Conservation (phyloP, 2,113 vertebrate genomes). For the Podarcis cretensis region DNA sequence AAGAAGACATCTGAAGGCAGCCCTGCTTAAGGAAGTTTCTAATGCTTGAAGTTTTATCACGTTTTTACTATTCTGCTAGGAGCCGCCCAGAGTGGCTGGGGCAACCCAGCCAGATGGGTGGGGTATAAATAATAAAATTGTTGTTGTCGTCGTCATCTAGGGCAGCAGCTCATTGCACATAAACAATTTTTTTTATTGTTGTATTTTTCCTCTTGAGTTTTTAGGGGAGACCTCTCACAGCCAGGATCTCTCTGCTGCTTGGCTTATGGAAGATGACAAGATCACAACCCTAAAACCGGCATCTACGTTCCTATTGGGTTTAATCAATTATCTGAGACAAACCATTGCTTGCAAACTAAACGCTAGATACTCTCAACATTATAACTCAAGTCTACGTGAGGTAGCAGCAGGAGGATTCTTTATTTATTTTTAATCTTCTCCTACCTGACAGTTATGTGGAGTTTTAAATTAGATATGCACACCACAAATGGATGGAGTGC, state of each 20-base stretch:
- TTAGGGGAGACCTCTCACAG: neutral
- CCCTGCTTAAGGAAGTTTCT: too few species aligned
- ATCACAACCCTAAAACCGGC: constrained; percentile 2
- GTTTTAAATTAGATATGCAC: constrained; percentile 45
- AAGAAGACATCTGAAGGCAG: too few species aligned
- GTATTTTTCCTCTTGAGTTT: neutral
- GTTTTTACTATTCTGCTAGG: too few species aligned
- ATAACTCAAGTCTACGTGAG: constrained; percentile 4
- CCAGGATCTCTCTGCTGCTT: neutral
- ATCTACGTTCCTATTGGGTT: constrained; percentile 29
- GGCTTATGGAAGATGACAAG: constrained; percentile 33
- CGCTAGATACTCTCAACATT: constrained; percentile 40
- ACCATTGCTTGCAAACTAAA: constrained; percentile 33
- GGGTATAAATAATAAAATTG: neutral
- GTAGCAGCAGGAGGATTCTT: constrained; percentile 18
- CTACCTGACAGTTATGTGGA: constrained; percentile 27
- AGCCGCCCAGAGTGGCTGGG: too few species aligned
- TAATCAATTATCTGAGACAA: constrained; percentile 14
- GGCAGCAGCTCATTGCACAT: neutral
- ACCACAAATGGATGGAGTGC: constrained; percentile 41
- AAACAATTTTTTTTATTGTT: neutral
- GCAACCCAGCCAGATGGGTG: too few species aligned
- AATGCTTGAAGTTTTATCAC: neutral
- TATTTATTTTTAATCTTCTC: constrained; percentile 3
- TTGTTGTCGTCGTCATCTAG: neutral